Conservation (phyloP, 2,797 vertebrate genomes). For the Pipistrellus nathusii region DNA sequence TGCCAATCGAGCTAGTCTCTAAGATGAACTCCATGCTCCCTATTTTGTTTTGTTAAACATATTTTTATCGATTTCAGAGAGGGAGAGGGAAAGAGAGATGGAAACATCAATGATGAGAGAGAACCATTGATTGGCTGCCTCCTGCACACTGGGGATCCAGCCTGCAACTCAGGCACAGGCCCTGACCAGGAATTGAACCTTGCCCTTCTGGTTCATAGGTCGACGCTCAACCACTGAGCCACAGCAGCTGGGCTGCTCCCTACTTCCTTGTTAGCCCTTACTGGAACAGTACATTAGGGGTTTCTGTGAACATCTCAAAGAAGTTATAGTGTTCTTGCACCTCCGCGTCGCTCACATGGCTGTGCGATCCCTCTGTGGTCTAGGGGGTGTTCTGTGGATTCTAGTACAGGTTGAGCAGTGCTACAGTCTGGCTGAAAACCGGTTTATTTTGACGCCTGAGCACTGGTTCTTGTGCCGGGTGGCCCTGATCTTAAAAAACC, state of each 20-base stretch:
- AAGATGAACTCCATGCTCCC: rapidly evolving
- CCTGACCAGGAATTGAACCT: too few relatives aligned
- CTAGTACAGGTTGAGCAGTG: slow-evolving; percentile 80
- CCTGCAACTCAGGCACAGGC: too few relatives aligned
- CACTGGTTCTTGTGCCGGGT: not conserved
- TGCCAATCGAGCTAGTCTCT: rapidly evolving
- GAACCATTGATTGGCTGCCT: too few relatives aligned
- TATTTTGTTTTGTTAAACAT: too few relatives aligned
- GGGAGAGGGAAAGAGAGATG: too few relatives aligned
- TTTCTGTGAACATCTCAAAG: slow-evolving; percentile 83
- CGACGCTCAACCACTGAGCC: too few relatives aligned
- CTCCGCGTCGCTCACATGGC: slow-evolving; percentile 75
- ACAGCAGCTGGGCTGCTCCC: not conserved
- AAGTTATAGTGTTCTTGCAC: slow-evolving; percentile 81
- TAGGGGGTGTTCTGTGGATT: slow-evolving; percentile 81
- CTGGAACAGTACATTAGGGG: not conserved
- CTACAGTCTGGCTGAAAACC: slow-evolving; percentile 67
- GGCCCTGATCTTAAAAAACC: not conserved
- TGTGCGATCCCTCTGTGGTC: slow-evolving; percentile 72
- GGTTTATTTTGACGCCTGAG: not conserved
- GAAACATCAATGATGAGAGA: too few relatives aligned
- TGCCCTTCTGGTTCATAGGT: too few relatives aligned
- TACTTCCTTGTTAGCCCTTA: not conserved
- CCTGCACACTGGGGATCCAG: too few relatives aligned
- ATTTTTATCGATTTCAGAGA: too few relatives aligned